phyloP scores from a whole-genome alignment of 2,888 invertebrate genomes.

The Stegophylla sp. region DNA sequence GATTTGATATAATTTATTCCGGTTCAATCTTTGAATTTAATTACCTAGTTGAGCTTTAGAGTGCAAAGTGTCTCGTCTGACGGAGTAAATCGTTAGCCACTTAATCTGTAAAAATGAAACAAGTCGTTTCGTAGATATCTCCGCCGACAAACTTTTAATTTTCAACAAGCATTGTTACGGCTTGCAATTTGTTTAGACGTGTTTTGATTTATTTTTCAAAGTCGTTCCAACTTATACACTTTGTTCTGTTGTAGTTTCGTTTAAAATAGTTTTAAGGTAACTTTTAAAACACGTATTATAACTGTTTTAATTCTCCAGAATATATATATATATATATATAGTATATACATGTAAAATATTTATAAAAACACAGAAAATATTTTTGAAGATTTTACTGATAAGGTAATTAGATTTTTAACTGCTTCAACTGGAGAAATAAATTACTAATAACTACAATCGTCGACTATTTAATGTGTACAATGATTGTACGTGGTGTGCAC shows the following conservation, averaged over 20 bases:
- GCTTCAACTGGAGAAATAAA: not conserved
- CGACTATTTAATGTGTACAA: too few relatives aligned
- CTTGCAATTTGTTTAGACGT: not conserved
- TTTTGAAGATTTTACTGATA: not conserved
- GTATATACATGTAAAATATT: not conserved
- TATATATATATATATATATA: too few relatives aligned
- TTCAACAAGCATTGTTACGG: not conserved
- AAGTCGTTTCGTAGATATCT: not conserved
- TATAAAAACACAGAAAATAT: not conserved
- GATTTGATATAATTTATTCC: conserved; percentile 20
- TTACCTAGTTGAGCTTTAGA: conserved; percentile 40
- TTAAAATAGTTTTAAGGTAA: not conserved
- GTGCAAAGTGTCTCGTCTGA: conserved; percentile 1
- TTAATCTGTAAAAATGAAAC: not conserved
- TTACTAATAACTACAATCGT: not conserved
- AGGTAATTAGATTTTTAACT: not conserved
- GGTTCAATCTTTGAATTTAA: conserved; percentile 12
- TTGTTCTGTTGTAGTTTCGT: not conserved
- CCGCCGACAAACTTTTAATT: conserved; percentile 11
- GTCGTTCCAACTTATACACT: not conserved
- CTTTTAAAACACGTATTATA: not conserved
- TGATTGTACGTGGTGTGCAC: too few relatives aligned
- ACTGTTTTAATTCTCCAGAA: not conserved
- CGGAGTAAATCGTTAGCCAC: not conserved
- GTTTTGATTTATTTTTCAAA: not conserved